Conservation (phyloP, 2,888 invertebrate genomes). For the Drosophila multiciliata region DNA sequence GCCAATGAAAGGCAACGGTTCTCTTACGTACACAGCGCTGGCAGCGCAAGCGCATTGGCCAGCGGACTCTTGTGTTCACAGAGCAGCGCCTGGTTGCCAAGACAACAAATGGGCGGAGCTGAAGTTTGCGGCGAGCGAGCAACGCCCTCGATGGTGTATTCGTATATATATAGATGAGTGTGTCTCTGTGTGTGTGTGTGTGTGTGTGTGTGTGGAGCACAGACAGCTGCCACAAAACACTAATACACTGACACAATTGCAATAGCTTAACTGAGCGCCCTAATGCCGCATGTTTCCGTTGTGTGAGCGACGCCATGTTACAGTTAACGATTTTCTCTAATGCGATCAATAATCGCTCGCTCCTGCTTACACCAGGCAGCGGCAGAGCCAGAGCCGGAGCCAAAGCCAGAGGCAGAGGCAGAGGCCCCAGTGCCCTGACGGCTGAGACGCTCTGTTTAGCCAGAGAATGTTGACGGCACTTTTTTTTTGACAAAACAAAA, state of each 20-base stretch:
- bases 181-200: too few species aligned
- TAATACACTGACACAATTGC: slow-evolving; percentile 2
- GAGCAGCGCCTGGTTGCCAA: slow-evolving; percentile 74
- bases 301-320: slow-evolving; percentile 81
- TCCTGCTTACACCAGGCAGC: slow-evolving; percentile 49
- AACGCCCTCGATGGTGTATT: slow-evolving; percentile 62
- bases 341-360: slow-evolving; percentile 80
- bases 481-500: slow-evolving; percentile 53
- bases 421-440: slow-evolving; percentile 19
- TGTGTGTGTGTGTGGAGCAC: slow-evolving; percentile 30
- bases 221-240: slow-evolving; percentile 38
- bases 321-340: slow-evolving; percentile 81
- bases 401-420: not conserved
- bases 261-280: slow-evolving; percentile 13
- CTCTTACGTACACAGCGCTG: slow-evolving; percentile 81
- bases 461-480: slow-evolving; percentile 66
- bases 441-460: slow-evolving; percentile 67
- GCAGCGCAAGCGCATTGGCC: slow-evolving; percentile 82
- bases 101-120: slow-evolving; percentile 76
- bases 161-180: not conserved
- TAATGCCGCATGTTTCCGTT: slow-evolving; percentile 32
- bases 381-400: not conserved
- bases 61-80: slow-evolving; percentile 73
- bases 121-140: slow-evolving; percentile 36
- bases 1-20: slow-evolving; percentile 70